These are phyloP conservation scores for Protosalanx chinensis DNA, from an alignment of 2,797 vertebrate species.

Conservation along the genomic window DNA sequence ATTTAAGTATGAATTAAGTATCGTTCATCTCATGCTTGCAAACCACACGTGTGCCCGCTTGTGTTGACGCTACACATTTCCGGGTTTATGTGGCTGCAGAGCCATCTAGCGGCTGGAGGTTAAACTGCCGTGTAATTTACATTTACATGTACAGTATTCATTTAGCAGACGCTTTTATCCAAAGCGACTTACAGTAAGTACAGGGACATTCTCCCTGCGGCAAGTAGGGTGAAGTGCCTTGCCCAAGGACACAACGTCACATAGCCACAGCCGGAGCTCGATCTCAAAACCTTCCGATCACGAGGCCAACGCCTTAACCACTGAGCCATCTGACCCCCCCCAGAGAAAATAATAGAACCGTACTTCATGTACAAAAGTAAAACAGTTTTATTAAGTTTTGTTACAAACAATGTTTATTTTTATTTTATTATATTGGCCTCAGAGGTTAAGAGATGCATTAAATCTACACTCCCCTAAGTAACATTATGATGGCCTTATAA, in stretches of 20 bases:
- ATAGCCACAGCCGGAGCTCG: too few species aligned
- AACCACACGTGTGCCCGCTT: background rate
- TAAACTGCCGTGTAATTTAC: background rate
- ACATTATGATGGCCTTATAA: background rate
- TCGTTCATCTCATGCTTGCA: slow-evolving; percentile 4
- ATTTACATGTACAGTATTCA: too few species aligned
- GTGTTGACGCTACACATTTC: background rate
- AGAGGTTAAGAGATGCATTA: background rate
- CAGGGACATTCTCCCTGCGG: too few species aligned
- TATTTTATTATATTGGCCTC: background rate
- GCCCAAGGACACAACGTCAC: too few species aligned
- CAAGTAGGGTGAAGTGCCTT: too few species aligned
- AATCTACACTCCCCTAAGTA: background rate
- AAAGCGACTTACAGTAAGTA: too few species aligned
- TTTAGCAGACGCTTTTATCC: too few species aligned
- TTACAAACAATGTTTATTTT: background rate
- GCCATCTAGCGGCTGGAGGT: slow-evolving; percentile 1
- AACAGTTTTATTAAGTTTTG: background rate
- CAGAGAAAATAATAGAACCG: too few species aligned
- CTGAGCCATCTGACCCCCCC: too few species aligned
- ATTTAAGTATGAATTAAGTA: background rate
- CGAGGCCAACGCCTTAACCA: too few species aligned
- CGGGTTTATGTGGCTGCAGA: background rate
- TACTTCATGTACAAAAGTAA: background rate
- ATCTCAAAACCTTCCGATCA: too few species aligned